Base-by-base conservation (phyloP, 2,888 invertebrate genomes). In the Neoaliturus tenellus region DNA sequence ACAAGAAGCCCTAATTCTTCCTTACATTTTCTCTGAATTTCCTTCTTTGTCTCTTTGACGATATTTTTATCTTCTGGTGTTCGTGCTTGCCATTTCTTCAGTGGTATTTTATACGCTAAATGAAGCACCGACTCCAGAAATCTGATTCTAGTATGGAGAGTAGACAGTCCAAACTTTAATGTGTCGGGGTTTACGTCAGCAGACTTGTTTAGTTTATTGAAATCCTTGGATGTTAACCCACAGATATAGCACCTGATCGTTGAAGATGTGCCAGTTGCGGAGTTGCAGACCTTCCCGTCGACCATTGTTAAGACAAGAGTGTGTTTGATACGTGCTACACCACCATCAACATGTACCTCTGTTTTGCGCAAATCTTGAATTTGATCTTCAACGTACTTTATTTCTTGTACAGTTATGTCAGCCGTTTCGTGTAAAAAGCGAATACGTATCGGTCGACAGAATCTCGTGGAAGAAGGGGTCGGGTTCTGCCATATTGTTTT, bases 231-330 rank as follows among this genome's bases (percentile, higher is more conserved):
- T 48, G 78, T 33, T n/a, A n/a, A 3, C 10, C 48, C 48, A 31
- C 78, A 78, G 14, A 35, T 33, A 28, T 75, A 84, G 39, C 78
- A 84, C n/a, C 51, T 73, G 33, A 83, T 78, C 31, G 85, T 69
- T 10, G 83, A 81, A 25, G 31, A 35, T 31, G 35, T 84, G 3
- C 3, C 28, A 25, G 82, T 58, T 17, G 75, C 39, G 5, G 85
- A 81, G 55, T 85, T 85, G 41, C 85, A 85, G 8, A 85, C 67
- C 82, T 84, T 85, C 2, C 78, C 82, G 58, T 85, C 85, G 14
- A 85, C 83, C 84, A 84, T 84, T 28, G 82, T 84, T 17, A 62
- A 62, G 2, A 62, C 14, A 20, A 62, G 20, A 2, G 3, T 62
- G 14, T 62, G 62, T 20, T 62, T 5, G 23, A 62, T n/a, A n/a